These are phyloP conservation scores for Noctua comes DNA, from an alignment of 2,888 invertebrate species.

Conservation along the genomic window DNA sequence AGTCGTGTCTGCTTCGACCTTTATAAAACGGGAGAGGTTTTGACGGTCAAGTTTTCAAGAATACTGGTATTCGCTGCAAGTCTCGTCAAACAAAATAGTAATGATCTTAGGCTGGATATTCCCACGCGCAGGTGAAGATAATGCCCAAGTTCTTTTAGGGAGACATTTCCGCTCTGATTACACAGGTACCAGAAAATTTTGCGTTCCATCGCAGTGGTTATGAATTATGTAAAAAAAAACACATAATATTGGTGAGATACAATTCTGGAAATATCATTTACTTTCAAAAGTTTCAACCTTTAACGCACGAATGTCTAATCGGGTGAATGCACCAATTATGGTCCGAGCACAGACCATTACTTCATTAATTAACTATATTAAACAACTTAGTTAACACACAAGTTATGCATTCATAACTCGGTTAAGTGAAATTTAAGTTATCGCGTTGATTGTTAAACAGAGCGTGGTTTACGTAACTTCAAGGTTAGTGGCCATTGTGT, in stretches of 20 bases:
- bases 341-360: conserved; percentile 22
- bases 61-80: background rate
- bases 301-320: conserved; percentile 37
- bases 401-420: conserved; percentile 39
- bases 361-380: conserved; percentile 30
- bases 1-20: background rate
- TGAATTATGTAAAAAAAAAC: background rate
- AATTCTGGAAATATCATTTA: background rate
- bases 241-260: background rate
- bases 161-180: background rate
- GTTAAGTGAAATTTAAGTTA: conserved; percentile 50
- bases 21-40: background rate
- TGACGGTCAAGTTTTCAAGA: background rate
- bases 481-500: conserved; percentile 53
- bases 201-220: background rate
- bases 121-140: background rate
- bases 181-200: background rate
- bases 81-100: too few species aligned
- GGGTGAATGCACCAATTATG: conserved; percentile 53
- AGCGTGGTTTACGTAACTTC: conserved; percentile 48
- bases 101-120: background rate
- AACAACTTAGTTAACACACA: conserved; percentile 24
- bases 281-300: conserved; percentile 19
- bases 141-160: background rate
- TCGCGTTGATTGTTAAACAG: conserved; percentile 39